phyloP scores from a whole-genome alignment of 2,797 vertebrate genomes.

The Enteromius paludinosus region DNA sequence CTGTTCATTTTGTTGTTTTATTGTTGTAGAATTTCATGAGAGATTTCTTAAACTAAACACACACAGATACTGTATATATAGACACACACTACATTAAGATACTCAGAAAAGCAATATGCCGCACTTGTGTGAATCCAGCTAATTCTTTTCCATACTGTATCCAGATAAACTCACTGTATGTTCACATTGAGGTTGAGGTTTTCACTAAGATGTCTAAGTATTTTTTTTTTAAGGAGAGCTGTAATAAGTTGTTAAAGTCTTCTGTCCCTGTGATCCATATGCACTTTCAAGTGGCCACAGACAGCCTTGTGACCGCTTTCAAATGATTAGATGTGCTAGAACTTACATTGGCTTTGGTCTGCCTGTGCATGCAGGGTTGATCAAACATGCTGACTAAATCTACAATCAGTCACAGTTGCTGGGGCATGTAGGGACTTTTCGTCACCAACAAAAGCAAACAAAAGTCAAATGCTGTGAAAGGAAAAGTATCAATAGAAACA shows the following conservation, averaged over 20 bases:
- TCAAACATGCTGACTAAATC: slow-evolving; percentile 45
- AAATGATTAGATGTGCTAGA: neutral
- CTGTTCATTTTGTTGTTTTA: neutral
- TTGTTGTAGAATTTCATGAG: neutral
- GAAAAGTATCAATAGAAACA: slow-evolving; percentile 25
- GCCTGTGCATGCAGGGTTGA: slow-evolving; percentile 38
- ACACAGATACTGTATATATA: neutral
- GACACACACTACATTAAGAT: slow-evolving; percentile 44
- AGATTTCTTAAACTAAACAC: slow-evolving; percentile 21
- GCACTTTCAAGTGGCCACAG: slow-evolving; percentile 51
- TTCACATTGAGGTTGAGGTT: neutral
- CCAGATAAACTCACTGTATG: slow-evolving; percentile 16
- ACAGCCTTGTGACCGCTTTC: slow-evolving; percentile 37
- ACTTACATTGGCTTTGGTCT: slow-evolving; percentile 4
- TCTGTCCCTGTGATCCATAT: slow-evolving; percentile 23
- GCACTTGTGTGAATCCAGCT: slow-evolving; percentile 24
- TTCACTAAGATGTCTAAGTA: slow-evolving; percentile 2
- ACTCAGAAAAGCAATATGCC: slow-evolving; percentile 28
- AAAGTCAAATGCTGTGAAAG: slow-evolving; percentile 49
- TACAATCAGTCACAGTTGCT: slow-evolving; percentile 32
- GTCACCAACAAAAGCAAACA: slow-evolving; percentile 13
- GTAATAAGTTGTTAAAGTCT: neutral
- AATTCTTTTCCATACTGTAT: slow-evolving; percentile 9
- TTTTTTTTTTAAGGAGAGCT: neutral
- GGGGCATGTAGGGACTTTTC: slow-evolving; percentile 17